A percentile compares a stretch with the other conserved stretches of the same genome.
Conservation (phyloP, 2,888 invertebrate genomes). For the Troilus luridus region DNA sequence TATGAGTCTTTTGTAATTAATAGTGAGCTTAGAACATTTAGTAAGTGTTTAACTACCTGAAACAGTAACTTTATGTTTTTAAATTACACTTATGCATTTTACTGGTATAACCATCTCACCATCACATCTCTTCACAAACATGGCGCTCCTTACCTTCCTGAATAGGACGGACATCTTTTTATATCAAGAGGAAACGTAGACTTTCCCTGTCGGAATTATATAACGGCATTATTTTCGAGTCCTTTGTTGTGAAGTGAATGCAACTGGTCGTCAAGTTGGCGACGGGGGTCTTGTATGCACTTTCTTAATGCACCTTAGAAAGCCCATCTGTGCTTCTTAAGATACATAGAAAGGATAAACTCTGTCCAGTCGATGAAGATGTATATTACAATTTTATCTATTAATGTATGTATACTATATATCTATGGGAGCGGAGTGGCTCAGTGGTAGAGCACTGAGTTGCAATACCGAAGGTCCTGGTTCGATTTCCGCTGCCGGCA, state of each 20-base stretch:
- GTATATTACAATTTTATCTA: too few relatives aligned
- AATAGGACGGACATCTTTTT: not conserved
- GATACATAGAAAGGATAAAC: not conserved
- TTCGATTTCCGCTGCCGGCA: too few relatives aligned
- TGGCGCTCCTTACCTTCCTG: not conserved
- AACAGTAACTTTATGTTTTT: not conserved
- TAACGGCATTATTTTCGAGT: not conserved
- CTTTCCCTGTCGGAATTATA: slow-evolving; percentile 5
- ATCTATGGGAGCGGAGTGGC: too few relatives aligned
- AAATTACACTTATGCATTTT: not conserved
- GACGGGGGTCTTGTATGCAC: not conserved
- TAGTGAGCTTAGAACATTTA: too few relatives aligned
- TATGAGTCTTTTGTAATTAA: too few relatives aligned
- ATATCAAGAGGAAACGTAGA: not conserved
- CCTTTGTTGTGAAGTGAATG: not conserved
- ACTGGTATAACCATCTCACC: not conserved
- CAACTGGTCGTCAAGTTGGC: not conserved
- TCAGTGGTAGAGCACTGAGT: too few relatives aligned
- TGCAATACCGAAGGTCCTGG: too few relatives aligned
- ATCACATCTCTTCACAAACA: not conserved
- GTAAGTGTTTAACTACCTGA: too few relatives aligned
- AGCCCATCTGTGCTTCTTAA: not conserved
- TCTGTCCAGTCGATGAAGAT: too few relatives aligned
- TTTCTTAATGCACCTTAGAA: not conserved
- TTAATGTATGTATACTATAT: too few relatives aligned